A percentile compares a stretch with the other conserved stretches of the same genome.
Evolutionary conservation across 1,140 invertebrate species (phyloP).

Genomic region (Microplitis mediator): DNA sequence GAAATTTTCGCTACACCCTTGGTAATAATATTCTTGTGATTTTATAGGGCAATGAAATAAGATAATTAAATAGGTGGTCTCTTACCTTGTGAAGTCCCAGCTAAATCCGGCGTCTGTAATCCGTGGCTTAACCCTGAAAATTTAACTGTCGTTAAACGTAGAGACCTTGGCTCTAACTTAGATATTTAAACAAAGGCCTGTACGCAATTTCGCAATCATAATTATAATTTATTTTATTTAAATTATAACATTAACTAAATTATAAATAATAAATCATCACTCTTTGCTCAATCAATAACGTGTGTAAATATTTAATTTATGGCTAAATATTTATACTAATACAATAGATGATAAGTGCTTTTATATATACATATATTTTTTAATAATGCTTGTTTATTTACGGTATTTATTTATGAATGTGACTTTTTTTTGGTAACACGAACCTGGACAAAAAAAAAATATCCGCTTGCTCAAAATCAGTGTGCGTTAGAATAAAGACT

Average conservation of each 20-base stretch:
- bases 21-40: slow-evolving; percentile 43
- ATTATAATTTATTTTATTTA: slow-evolving; percentile 6
- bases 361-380: too few relatives aligned
- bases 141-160: slow-evolving; percentile 62
- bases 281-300: neutral
- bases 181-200: slow-evolving; percentile 44
- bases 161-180: slow-evolving; percentile 41
- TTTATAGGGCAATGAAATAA: slow-evolving; percentile 39
- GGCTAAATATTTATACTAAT: too few relatives aligned
- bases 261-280: too few relatives aligned
- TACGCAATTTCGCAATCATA: slow-evolving; percentile 59
- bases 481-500: too few relatives aligned
- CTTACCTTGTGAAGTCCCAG: slow-evolving; percentile 87
- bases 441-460: too few relatives aligned
- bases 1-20: slow-evolving; percentile 24
- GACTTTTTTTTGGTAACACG: too few relatives aligned
- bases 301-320: neutral
- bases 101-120: slow-evolving; percentile 72
- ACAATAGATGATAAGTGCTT: too few relatives aligned
- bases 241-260: neutral
- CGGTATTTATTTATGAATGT: too few relatives aligned
- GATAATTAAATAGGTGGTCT: slow-evolving; percentile 38
- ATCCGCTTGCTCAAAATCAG: too few relatives aligned
- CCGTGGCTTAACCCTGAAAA: slow-evolving; percentile 71
- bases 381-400: too few relatives aligned